Evolutionary conservation across 2,888 invertebrate species (phyloP).

Genomic region (Torymus texanus): DNA sequence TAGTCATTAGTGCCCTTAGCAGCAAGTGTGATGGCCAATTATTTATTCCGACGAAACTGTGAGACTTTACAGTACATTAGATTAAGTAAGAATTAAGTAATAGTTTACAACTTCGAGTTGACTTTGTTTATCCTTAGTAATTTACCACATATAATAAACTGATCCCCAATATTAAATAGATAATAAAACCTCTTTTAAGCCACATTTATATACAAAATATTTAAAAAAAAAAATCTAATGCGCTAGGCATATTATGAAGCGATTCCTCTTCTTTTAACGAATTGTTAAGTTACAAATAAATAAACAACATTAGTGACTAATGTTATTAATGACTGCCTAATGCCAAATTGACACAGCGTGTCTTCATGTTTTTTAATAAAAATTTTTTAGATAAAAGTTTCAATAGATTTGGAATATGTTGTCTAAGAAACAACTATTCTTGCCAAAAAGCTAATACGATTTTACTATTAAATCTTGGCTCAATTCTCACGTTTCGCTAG

Average conservation of each 20-base stretch:
- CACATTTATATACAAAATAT: slow-evolving; percentile 20
- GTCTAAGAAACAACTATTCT: slow-evolving; percentile 42
- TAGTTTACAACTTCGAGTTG: slow-evolving; percentile 23
- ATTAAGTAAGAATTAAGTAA: slow-evolving; percentile 46
- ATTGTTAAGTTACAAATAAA: slow-evolving; percentile 36
- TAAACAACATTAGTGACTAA: slow-evolving; percentile 44
- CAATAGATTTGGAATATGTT: slow-evolving; percentile 46
- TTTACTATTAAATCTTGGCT: slow-evolving; percentile 38
- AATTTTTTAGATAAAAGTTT: slow-evolving; percentile 47
- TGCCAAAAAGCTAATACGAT: slow-evolving; percentile 50
- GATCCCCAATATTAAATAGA: slow-evolving; percentile 17
- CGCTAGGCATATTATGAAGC: slow-evolving; percentile 28
- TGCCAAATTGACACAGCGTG: slow-evolving; percentile 67
- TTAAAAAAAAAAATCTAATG: slow-evolving; percentile 3
- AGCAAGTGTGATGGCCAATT: slow-evolving; percentile 40
- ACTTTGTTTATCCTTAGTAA: slow-evolving; percentile 11
- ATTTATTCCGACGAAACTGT: slow-evolving; percentile 55
- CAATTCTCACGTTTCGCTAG: slow-evolving; percentile 35
- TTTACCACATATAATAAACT: slow-evolving; percentile 23
- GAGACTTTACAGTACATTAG: slow-evolving; percentile 53
- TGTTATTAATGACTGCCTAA: slow-evolving; percentile 71
- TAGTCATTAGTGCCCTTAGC: slow-evolving; percentile 41
- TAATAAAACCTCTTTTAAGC: slow-evolving; percentile 5
- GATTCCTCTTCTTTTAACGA: slow-evolving; percentile 32
- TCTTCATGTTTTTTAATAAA: slow-evolving; percentile 48